Percentiles rank a stretch among this genome's conserved stretches.
phyloP scores from a whole-genome alignment of 2,888 invertebrate genomes.

The Homarus gammarus region DNA sequence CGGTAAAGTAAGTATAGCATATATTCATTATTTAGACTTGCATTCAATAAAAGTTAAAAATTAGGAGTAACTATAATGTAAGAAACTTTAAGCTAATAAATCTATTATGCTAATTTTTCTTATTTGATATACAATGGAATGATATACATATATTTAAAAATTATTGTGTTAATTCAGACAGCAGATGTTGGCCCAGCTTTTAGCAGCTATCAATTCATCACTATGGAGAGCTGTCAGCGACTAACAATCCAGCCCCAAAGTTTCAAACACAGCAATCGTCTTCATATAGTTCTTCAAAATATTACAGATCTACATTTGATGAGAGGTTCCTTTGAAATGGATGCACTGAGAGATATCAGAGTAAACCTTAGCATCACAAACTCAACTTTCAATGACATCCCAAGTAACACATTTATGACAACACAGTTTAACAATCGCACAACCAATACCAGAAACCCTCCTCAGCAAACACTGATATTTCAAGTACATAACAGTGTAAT shows the following conservation, averaged over 20 bases:
- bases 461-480: not conserved
- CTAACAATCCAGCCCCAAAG: conserved; percentile 19
- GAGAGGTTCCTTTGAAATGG: conserved; percentile 31
- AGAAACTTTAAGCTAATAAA: too few species aligned
- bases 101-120: too few species aligned
- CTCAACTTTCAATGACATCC: conserved; percentile 10
- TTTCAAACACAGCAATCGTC: conserved; percentile 15
- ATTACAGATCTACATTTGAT: conserved; percentile 34
- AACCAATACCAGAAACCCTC: not conserved
- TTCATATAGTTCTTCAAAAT: conserved; percentile 22
- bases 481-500: conserved; percentile 14
- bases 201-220: not conserved
- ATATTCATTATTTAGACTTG: not conserved
- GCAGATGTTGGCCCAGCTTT: not conserved
- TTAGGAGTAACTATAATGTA: not conserved
- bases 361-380: conserved; percentile 26
- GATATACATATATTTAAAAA: conserved; percentile 10
- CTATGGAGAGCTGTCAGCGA: conserved; percentile 25
- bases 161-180: conserved; percentile 15
- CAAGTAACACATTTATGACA: conserved; percentile 4
- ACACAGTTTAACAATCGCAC: not conserved
- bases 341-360: not conserved
- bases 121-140: too few species aligned
- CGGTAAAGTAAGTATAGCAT: conserved; percentile 10
- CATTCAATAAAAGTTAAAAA: conserved; percentile 5